Evolutionary conservation across 2,797 vertebrate species (phyloP).

Genomic region (Poeciliopsis gracilis): DNA sequence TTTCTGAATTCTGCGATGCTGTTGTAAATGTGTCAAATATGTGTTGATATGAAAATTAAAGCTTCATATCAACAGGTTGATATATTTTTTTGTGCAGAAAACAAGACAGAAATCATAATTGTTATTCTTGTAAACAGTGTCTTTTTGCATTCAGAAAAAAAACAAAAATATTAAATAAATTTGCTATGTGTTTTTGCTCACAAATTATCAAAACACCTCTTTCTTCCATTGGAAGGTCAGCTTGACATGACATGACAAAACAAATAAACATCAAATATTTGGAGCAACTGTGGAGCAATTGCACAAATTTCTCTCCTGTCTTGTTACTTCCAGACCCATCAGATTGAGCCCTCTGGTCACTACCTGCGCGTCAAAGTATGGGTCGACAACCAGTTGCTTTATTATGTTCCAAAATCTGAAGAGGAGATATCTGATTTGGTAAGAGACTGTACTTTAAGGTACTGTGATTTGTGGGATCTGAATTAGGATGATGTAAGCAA

Average conservation of each 20-base stretch:
- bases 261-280: neutral
- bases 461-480: neutral
- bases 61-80: neutral
- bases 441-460: conserved; percentile 58
- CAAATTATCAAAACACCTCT: neutral
- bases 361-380: conserved; percentile 91
- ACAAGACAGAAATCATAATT: neutral
- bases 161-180: neutral
- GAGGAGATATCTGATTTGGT: conserved; percentile 96
- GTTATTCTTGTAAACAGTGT: neutral
- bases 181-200: neutral
- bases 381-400: conserved; percentile 82
- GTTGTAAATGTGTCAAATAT: neutral
- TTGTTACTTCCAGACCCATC: conserved; percentile 80
- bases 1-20: neutral
- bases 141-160: neutral
- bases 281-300: neutral
- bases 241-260: neutral
- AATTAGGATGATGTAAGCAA: neutral
- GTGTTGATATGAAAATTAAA: neutral
- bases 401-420: conserved; percentile 88
- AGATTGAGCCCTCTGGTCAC: conserved; percentile 84
- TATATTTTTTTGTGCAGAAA: neutral
- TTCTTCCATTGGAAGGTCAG: neutral
- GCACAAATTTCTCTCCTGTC: neutral